Base-by-base conservation (phyloP, 2,797 vertebrate species). In the Enteromius radiatus region DNA sequence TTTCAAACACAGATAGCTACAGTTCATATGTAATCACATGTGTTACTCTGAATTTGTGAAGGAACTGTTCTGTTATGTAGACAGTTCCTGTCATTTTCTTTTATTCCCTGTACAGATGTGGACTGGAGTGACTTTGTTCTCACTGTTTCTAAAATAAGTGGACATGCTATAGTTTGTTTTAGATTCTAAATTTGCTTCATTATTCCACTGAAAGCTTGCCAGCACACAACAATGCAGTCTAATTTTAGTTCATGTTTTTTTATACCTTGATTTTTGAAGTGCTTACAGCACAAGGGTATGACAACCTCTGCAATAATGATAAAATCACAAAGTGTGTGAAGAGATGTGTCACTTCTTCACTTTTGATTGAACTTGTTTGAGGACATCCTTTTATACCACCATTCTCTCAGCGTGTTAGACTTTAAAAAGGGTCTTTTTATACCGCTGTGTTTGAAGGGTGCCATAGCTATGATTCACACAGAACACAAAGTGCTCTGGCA, bases 381-480 rank as follows among this genome's bases (percentile, higher is more conserved):
- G 28, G 78, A 45, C 68, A 45, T 81, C 15, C 17, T 81, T 63
- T 81, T 79, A 79, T 69, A 28, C 2, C 49, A 3, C 9, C 5
- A 8, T 67, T 52, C 59, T 80, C 67, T 76, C 59, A 54, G 61
- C 6, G 38, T n/a, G 38, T 78, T 43, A 31, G 56, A 10, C 38
- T 59, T 73, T 71, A 65, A 49, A 69, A 68, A 45, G 47, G 43
- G 36, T 68, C 17, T 84, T 79, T 78, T 75, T 77, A 26, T 43
- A 17, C 43, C 1, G 14, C 33, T 49, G 64, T 63, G 49, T 36
- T 73, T 80, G 76, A 84, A 84, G 75, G 64, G 61, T 84, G 56
- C 26, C 43, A 76, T 28, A 61, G 61, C 56, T 78, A 47, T 83
- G 73, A 84, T 47, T 86, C 78, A 77, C 52, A 81, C 76, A 73